Conservation (phyloP, 2,113 vertebrate species). For the Tor tambroides region DNA sequence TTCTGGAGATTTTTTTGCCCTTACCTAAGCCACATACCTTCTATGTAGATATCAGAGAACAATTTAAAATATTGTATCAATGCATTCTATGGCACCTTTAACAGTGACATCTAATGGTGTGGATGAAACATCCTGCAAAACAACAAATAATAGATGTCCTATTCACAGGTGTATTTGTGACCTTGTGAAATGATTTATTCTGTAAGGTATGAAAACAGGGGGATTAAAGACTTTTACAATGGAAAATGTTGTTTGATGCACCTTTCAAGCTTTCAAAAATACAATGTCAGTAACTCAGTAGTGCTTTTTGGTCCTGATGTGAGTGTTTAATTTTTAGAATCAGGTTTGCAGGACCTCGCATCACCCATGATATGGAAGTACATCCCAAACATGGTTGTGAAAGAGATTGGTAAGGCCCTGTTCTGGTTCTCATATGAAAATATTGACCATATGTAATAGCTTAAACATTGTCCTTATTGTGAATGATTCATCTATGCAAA, state of each 20-base stretch:
- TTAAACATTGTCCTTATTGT: not conserved
- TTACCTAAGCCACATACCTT: too few species aligned
- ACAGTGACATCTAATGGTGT: not conserved
- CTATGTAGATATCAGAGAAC: too few species aligned
- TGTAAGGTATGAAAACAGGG: not conserved
- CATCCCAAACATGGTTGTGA: slow-evolving; percentile 38
- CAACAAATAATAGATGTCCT: not conserved
- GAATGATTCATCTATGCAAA: not conserved
- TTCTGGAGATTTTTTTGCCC: too few species aligned
- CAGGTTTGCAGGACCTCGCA: slow-evolving; percentile 51
- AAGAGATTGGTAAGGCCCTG: slow-evolving; percentile 50
- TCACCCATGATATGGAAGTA: slow-evolving; percentile 67
- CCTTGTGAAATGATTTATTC: not conserved
- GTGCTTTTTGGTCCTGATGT: not conserved
- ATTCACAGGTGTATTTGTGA: not conserved
- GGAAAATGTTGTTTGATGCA: not conserved
- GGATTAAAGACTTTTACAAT: not conserved
- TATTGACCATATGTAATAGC: not conserved
- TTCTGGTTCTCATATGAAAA: not conserved
- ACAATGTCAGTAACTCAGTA: not conserved
- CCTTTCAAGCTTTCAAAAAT: not conserved
- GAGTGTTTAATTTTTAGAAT: slow-evolving; percentile 50
- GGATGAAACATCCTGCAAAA: not conserved
- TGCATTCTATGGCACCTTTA: too few species aligned
- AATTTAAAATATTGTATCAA: too few species aligned